Evolutionary conservation across 2,888 invertebrate genomes (phyloP), one percentile per base, ranked within the genome.

Genomic region (Tenodera sinensis): DNA sequence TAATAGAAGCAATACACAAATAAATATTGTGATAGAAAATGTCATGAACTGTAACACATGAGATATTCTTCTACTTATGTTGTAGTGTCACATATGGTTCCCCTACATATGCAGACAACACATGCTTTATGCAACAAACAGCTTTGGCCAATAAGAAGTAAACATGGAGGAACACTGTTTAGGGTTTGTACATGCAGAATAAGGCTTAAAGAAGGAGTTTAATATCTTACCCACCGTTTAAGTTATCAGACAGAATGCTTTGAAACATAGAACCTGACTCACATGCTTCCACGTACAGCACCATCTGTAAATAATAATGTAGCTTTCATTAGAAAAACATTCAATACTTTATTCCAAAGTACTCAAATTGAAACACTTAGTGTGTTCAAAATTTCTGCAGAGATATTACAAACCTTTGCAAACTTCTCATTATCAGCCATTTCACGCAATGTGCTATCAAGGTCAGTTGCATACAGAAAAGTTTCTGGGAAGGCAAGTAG

Each of bases 201-300:
- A 42, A 42, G 1, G 12, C 6, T 42, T 42, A 42, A 42, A 42
- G 9, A 42, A n/a, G 12, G 12, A 12, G 42, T 42, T 42, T 12
- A 42, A 42, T 42, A 2, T 88, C 83, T 89, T 47, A 92, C 92
- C 92, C 92, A 95, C 95, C 93, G 91, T 94, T 94, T 90, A 94
- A 93, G 91, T 94, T 92, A 28, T 93, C 92, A 0, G 94, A 93
- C 47, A 95, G 92, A 20, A 95, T 91, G 47, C 93, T 92, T 83
- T 94, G 93, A 92, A 95, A 95, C 95, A 95, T 95, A 9, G 95
- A 95, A 28, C 95, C 95, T 81, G 95, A 94, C 91, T 95, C 94
- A 92, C 95, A 95, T 3, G 95, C 95, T 92, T 95, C 95, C 89
- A 95, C 92, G 92, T 95, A 95, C 90, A 95, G 92, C 42, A 95